Evolutionary conservation across 2,888 invertebrate genomes (phyloP), one percentile per base, ranked within the genome.

Genomic region (Heliconius sara): DNA sequence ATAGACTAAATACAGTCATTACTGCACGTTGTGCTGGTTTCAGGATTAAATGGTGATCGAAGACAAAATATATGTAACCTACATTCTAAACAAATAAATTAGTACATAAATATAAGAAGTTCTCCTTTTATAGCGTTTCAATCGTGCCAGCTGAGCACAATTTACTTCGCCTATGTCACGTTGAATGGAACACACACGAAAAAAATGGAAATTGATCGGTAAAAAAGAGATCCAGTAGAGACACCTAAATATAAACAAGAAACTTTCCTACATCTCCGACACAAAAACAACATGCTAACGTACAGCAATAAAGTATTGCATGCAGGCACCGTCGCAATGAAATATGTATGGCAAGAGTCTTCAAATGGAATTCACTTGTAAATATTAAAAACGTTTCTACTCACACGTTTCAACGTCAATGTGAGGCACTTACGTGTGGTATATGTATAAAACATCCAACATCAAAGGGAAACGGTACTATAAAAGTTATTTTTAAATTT

Each of bases 241-340:
- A 22, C 19, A 52, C 19, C 52, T 52, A 22, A 7, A 22, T 52
- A 60, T n/a, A 12, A 60, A 65, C 12, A 25, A 57, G 22, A 12
- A 57, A n/a, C 34, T 60, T 34, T 60, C 13, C n/a, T 65, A 73
- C 12, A 75, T 13, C 22, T 19, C 39, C 25, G 3, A 47, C 13
- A 75, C 39, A 27, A 75, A 27, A 47, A 75, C 30, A 65, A 27
- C 30, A 47, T 39, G 39, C 34, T 74, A 7, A 39, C 60, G 43
- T 75, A 22, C 68, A 43, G 76, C 66, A 81, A 79, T 77, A 81
- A 74, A 73, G 60, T 78, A 74, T 72, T 63, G 72, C 67, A 89
- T 88, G 87, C 89, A 88, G 89, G 88, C 85, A 87, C 87, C 86
- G 87, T 85, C 84, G 65, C 73, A 39, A 73, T 81, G 67, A 81